Percentiles rank a stretch among this genome's conserved stretches.
phyloP scores from a whole-genome alignment of 2,888 invertebrate species.

The Eugnorisma glareosa region DNA sequence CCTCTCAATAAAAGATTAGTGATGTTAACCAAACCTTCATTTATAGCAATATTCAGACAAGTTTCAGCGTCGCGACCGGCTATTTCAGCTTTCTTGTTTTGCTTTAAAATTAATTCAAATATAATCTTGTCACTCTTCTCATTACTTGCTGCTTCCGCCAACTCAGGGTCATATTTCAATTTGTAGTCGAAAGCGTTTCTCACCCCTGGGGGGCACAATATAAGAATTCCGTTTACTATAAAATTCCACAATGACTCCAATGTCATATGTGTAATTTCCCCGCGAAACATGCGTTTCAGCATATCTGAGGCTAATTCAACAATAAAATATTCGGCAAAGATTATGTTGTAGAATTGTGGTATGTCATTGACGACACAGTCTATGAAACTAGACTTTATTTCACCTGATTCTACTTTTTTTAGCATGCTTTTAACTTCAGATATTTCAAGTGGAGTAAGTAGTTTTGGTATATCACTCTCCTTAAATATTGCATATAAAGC shows the following conservation, averaged over 20 bases:
- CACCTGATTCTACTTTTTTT: slow-evolving; percentile 66
- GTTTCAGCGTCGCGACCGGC: slow-evolving; percentile 38
- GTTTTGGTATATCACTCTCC: slow-evolving; percentile 66
- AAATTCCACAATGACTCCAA: slow-evolving; percentile 66
- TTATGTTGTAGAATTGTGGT: slow-evolving; percentile 70
- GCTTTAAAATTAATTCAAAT: slow-evolving; percentile 70
- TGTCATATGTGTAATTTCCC: slow-evolving; percentile 28
- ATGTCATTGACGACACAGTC: slow-evolving; percentile 69
- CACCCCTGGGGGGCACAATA: slow-evolving; percentile 62
- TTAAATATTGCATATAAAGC: slow-evolving; percentile 71
- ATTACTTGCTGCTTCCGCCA: slow-evolving; percentile 54
- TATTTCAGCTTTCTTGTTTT: slow-evolving; percentile 31
- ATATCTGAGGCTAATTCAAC: slow-evolving; percentile 66
- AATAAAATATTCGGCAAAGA: slow-evolving; percentile 73
- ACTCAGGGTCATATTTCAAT: slow-evolving; percentile 68
- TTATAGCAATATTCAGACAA: slow-evolving; percentile 61
- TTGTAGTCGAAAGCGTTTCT: slow-evolving; percentile 73
- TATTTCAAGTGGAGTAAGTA: slow-evolving; percentile 69
- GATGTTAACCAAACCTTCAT: slow-evolving; percentile 67
- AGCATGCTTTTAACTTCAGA: slow-evolving; percentile 66
- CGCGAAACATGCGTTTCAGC: slow-evolving; percentile 39
- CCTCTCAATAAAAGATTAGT: slow-evolving; percentile 63
- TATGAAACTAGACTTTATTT: slow-evolving; percentile 65
- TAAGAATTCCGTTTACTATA: slow-evolving; percentile 68
- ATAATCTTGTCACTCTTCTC: slow-evolving; percentile 65